These are phyloP conservation scores for Aviceda subcristata DNA, from an alignment of 2,113 vertebrate genomes.

Conservation along the genomic window DNA sequence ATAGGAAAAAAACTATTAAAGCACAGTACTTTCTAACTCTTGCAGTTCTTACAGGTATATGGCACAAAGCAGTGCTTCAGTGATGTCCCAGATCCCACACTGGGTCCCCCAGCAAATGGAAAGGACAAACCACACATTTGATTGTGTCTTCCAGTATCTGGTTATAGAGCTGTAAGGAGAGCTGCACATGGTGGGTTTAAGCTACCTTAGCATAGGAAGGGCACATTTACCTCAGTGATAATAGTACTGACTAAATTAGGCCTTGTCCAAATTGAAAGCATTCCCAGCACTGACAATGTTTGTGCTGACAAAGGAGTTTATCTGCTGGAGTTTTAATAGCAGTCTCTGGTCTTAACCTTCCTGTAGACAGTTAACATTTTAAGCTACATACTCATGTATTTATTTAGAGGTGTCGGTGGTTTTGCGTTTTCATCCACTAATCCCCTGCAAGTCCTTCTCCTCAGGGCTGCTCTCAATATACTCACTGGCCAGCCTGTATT, in stretches of 20 bases:
- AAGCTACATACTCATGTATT: neutral
- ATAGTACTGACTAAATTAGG: neutral
- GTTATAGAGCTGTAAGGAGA: neutral
- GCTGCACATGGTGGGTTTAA: neutral
- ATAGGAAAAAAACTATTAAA: neutral
- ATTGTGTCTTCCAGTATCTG: neutral
- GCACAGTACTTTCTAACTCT: neutral
- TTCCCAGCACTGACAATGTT: neutral
- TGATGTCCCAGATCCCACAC: neutral
- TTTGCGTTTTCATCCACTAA: neutral
- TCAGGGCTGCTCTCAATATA: no score
- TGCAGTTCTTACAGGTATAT: neutral
- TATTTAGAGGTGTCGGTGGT: neutral
- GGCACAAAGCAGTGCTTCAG: neutral
- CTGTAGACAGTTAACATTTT: neutral
- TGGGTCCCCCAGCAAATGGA: neutral
- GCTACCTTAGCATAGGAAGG: neutral
- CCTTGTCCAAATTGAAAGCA: neutral
- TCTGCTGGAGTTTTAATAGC: neutral
- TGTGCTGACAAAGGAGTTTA: neutral
- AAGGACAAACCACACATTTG: neutral
- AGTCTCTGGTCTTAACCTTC: neutral
- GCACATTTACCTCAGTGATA: neutral
- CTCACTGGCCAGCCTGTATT: no score
- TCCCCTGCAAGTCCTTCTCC: no score